These are phyloP conservation scores for Caenorhabditis briggsae DNA, from an alignment of 1,140 invertebrate species.

Conservation along the genomic window DNA sequence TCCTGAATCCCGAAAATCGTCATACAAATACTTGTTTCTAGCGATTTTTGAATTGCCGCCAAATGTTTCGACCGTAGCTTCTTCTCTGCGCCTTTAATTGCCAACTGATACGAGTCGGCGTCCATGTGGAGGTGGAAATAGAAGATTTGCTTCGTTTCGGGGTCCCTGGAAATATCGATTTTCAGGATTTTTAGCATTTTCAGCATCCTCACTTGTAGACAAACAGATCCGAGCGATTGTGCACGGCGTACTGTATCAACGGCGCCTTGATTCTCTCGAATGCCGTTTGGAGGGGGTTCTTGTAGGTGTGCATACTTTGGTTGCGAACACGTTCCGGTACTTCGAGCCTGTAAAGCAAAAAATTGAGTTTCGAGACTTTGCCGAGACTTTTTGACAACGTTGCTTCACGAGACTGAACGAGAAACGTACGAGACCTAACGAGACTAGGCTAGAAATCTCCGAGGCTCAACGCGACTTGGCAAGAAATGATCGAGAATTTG, in stretches of 20 bases:
- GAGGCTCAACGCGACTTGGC: too few relatives aligned
- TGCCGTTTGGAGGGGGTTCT: background rate
- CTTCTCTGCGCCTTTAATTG: background rate
- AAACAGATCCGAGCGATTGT: constrained; percentile 1
- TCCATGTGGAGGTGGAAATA: constrained; percentile 47
- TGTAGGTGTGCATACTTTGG: background rate
- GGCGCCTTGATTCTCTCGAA: constrained; percentile 15
- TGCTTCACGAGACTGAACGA: too few relatives aligned
- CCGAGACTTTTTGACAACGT: too few relatives aligned
- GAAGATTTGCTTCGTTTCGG: constrained; percentile 1
- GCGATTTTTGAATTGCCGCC: background rate
- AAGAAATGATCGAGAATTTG: too few relatives aligned
- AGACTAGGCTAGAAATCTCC: too few relatives aligned
- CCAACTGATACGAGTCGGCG: background rate
- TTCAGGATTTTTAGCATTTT: too few relatives aligned
- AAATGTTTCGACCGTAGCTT: background rate
- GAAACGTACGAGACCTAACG: too few relatives aligned
- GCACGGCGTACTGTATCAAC: background rate
- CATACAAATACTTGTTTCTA: constrained; percentile 5
- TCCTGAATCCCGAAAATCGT: background rate
- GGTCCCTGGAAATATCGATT: background rate
- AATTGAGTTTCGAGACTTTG: too few relatives aligned
- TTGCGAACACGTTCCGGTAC: constrained; percentile 28
- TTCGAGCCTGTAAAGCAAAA: too few relatives aligned
- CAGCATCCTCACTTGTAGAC: constrained; percentile 10